Conservation (phyloP, 2,113 vertebrate species). For the Percopsis transmontana region DNA sequence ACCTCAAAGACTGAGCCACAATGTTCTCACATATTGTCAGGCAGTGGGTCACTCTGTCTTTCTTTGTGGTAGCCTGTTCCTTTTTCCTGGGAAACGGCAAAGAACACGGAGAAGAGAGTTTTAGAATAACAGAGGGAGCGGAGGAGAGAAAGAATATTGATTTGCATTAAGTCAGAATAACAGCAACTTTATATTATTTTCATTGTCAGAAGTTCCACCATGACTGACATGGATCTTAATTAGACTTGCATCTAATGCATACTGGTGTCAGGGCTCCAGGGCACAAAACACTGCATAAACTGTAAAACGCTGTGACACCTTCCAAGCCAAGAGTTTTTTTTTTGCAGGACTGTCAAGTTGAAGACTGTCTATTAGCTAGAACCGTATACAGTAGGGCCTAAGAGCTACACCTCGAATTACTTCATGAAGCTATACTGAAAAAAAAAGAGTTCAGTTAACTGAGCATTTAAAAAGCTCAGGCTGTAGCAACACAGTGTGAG, state of each 20-base stretch:
- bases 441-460: no score
- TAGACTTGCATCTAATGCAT: background rate
- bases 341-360: background rate
- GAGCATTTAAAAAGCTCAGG: no score
- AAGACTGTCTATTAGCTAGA: background rate
- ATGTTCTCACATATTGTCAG: conserved; percentile 99
- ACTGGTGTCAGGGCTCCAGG: background rate
- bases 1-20: conserved; percentile 95
- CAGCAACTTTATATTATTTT: background rate
- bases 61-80: conserved; percentile 93
- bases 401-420: background rate
- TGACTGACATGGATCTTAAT: background rate
- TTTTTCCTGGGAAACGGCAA: conserved; percentile 86
- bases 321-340: background rate
- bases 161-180: background rate
- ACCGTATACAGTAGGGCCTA: background rate
- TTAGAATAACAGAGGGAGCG: background rate
- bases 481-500: no score
- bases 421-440: no score
- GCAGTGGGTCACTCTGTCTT: conserved; percentile 95
- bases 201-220: background rate
- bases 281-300: background rate
- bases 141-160: background rate
- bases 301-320: background rate
- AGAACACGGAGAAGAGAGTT: background rate